Conservation (phyloP, 2,888 invertebrate species). For the Baccha elongata region DNA sequence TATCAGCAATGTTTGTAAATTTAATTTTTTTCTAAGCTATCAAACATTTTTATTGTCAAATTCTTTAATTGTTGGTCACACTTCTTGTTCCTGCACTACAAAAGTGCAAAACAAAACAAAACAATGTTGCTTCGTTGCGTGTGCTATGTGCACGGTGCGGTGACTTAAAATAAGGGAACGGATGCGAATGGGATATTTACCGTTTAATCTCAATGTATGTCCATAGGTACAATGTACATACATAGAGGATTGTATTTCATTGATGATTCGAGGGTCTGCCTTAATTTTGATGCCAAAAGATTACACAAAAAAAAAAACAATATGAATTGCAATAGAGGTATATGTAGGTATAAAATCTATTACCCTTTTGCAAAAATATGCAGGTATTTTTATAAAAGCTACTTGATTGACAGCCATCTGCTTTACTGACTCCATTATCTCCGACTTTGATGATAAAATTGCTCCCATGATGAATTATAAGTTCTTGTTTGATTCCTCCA, state of each 20-base stretch:
- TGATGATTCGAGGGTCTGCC: slow-evolving; percentile 11
- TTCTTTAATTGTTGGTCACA: slow-evolving; percentile 13
- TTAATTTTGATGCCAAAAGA: slow-evolving; percentile 3
- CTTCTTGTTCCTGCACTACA: neutral
- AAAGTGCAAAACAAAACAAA: slow-evolving; percentile 18
- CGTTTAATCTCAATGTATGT: slow-evolving; percentile 15
- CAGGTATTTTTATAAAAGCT: slow-evolving; percentile 16
- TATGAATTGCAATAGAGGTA: no score
- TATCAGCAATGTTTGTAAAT: no score
- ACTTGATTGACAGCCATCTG: slow-evolving; percentile 32
- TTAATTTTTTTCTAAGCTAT: no score
- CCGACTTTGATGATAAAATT: neutral
- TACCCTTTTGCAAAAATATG: slow-evolving; percentile 4
- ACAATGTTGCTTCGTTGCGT: slow-evolving; percentile 7
- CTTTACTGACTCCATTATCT: slow-evolving; percentile 1
- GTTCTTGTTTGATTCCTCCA: neutral
- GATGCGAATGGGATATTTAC: slow-evolving; percentile 20
- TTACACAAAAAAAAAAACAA: neutral
- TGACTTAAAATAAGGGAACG: neutral
- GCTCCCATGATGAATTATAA: no score
- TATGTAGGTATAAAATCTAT: no score
- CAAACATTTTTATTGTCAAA: no score
- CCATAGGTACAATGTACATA: neutral
- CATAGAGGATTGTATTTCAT: slow-evolving; percentile 4
- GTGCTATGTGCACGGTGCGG: neutral